Evolutionary conservation across 1,140 invertebrate genomes (phyloP).

Genomic region (Dendrolimus punctatus): DNA sequence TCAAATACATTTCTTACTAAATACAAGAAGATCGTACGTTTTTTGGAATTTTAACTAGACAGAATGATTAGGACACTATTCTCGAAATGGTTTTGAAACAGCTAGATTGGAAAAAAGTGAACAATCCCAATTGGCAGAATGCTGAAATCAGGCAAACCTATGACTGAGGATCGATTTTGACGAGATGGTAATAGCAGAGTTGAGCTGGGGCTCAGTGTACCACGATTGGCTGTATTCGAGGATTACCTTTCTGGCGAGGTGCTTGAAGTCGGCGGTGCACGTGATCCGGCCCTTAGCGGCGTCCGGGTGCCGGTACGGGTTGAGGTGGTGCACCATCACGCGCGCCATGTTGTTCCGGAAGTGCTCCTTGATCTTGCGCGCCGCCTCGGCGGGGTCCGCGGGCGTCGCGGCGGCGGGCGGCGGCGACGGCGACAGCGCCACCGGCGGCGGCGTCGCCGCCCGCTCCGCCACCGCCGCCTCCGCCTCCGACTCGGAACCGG

Average conservation of each 20-base stretch:
- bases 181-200: no score
- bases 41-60: no score
- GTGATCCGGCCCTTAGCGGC: slow-evolving; percentile 90
- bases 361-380: slow-evolving; percentile 85
- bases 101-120: no score
- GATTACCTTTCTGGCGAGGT: slow-evolving; percentile 93
- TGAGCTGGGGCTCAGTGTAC: no score
- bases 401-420: neutral
- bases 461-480: neutral
- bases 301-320: slow-evolving; percentile 84
- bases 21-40: no score
- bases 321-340: slow-evolving; percentile 91
- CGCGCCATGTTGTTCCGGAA: slow-evolving; percentile 92
- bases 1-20: no score
- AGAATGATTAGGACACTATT: no score
- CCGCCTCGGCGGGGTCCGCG: slow-evolving; percentile 39
- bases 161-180: no score
- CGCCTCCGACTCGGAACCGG: slow-evolving; percentile 22
- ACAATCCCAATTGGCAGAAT: no score
- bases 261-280: slow-evolving; percentile 95
- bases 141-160: no score
- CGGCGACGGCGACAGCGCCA: neutral
- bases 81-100: no score
- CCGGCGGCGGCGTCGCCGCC: slow-evolving; percentile 2
- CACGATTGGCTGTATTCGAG: no score